These are phyloP conservation scores for Cladorhizidae sp. DNA, from an alignment of 37 sponge, comb jelly and placozoan genomes.

Conservation along the genomic window DNA sequence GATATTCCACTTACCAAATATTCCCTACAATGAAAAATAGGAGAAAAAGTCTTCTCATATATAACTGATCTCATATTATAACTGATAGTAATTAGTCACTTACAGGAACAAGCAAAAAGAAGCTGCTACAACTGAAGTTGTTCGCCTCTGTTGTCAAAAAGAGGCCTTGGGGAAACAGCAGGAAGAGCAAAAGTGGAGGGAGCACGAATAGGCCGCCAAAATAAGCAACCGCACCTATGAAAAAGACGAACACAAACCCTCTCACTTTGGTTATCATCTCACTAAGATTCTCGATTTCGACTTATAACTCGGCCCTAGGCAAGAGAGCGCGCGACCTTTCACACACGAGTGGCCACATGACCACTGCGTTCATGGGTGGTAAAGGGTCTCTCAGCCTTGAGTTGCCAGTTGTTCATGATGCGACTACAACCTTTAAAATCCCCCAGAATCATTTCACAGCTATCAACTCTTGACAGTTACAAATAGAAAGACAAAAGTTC, in stretches of 20 bases:
- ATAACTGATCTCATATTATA: background rate
- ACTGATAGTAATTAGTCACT: background rate
- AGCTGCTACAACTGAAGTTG: background rate
- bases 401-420: no score
- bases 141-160: conserved; percentile 3
- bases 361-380: no score
- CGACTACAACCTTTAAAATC: no score
- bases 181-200: conserved; percentile 10
- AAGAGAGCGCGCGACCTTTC: no score
- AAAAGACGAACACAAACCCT: conserved; percentile 41
- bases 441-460: no score
- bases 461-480: no score
- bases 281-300: no score
- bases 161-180: conserved; percentile 32
- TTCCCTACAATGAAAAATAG: conserved; percentile 8
- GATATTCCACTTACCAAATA: conserved; percentile 24
- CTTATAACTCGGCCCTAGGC: no score
- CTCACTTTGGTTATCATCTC: conserved; percentile 11
- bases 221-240: conserved; percentile 18
- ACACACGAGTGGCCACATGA: no score
- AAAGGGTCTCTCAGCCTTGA: no score
- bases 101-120: conserved; percentile 55
- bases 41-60: background rate
- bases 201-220: conserved; percentile 39
- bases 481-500: no score